A percentile compares a stretch with the other conserved stretches of the same genome.
Conservation (phyloP, 2,113 vertebrate genomes). For the Oreochromis tanganicae region DNA sequence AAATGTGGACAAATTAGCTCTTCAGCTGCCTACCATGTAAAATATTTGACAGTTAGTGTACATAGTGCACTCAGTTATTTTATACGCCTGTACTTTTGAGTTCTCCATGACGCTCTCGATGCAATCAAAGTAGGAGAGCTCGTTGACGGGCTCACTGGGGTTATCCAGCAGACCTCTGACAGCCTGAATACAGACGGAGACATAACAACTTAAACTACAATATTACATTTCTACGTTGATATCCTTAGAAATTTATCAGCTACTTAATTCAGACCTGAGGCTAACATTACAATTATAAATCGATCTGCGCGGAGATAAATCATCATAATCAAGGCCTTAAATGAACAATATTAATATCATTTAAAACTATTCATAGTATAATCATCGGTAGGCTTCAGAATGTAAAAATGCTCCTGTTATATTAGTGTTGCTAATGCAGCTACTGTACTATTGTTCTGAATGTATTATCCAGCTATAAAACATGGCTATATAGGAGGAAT, state of each 20-base stretch:
- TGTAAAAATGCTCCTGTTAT: background rate
- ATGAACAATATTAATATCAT: background rate
- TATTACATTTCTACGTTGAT: background rate
- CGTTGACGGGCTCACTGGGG: conserved; percentile 92
- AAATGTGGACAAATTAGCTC: background rate
- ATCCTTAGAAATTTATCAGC: background rate
- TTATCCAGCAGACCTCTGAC: conserved; percentile 94
- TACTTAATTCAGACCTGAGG: background rate
- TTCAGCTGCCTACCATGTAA: background rate
- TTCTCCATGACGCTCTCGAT: conserved; percentile 99
- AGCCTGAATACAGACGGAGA: conserved; percentile 73
- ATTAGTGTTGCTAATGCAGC: background rate
- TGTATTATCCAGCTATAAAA: background rate
- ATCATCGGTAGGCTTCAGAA: background rate
- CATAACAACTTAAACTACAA: background rate
- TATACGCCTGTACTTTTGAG: conserved; percentile 82
- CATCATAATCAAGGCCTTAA: background rate
- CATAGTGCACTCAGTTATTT: background rate
- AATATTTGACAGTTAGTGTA: background rate
- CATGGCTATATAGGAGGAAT: background rate
- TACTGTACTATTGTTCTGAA: background rate
- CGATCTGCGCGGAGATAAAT: background rate
- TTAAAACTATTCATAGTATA: background rate
- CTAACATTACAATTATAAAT: background rate
- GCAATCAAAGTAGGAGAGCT: conserved; percentile 98